Evolutionary conservation across 2,797 vertebrate genomes (phyloP), one percentile per base, ranked within the genome.

Genomic region (Zonotrichia albicollis): DNA sequence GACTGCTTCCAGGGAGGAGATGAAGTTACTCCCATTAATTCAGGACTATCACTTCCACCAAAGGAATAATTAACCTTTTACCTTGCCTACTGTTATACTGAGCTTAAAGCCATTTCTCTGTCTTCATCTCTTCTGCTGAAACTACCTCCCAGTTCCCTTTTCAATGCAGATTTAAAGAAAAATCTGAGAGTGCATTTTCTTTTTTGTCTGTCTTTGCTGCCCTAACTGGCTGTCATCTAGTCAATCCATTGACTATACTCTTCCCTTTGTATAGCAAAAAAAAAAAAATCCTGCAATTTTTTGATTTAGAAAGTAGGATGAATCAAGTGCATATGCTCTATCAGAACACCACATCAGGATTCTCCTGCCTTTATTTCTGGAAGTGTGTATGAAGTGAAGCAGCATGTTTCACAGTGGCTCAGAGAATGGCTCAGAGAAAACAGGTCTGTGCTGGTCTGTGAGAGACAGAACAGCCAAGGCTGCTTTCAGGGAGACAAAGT

Each of bases 31-130:
- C 10, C 11, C 34, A 71, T 72, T 95, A 74, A 67, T 87, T 90
- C 74, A 64, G 40, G 45, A 61, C 67, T 71, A 1, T 43, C 57
- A 71, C 18, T 95, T 93, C 48, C 61, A 77, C 45, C 34, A 78
- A 83, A 15, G 62, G 26, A 55, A 74, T 71, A 83, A 89, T 85
- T 92, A 90, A 83, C 57, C 72, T 95, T 94, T 92, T 89, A 82
- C 65, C 30, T 87, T 84, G 34, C 54, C 42, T 86, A 11, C 73
- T 90, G 16, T 65, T 94, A 71, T 86, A 27, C 66, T 86, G 53
- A 95, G 84, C 16, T 70, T 78, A 81, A 91, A 89, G 48, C n/a
- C 23, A 58, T 32, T 77, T 67, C 67, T 84, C 57, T 79, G 29
- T 80, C 51, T 74, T 73, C 25, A 70, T 55, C 50, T 85, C 14